A percentile compares a stretch with the other conserved stretches of the same genome.
Conservation (phyloP, 2,888 invertebrate species). For the Allygus modestus region DNA sequence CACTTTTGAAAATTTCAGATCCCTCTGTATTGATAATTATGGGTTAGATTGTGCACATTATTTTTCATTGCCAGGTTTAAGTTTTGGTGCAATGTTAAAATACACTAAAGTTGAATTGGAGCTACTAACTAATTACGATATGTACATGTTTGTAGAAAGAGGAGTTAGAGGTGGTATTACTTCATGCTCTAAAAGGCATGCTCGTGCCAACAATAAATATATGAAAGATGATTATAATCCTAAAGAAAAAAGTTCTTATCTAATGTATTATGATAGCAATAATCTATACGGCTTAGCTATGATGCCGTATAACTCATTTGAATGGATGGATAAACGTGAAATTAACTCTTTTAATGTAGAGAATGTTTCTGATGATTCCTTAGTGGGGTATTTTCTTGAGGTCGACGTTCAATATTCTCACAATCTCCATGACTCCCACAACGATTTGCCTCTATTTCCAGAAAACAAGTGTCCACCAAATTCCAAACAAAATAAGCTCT, state of each 20-base stretch:
- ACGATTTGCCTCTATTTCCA: slow-evolving; percentile 61
- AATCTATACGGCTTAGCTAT: slow-evolving; percentile 63
- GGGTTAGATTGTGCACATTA: slow-evolving; percentile 8
- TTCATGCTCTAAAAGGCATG: slow-evolving; percentile 44
- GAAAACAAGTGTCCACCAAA: slow-evolving; percentile 53
- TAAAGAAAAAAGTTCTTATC: not conserved
- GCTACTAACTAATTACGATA: slow-evolving; percentile 62
- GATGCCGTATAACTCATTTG: slow-evolving; percentile 54
- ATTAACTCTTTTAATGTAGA: slow-evolving; percentile 20
- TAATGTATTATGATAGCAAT: slow-evolving; percentile 55
- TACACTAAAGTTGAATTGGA: slow-evolving; percentile 60
- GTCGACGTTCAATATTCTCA: slow-evolving; percentile 62
- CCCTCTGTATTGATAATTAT: slow-evolving; percentile 56
- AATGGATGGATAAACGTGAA: slow-evolving; percentile 52
- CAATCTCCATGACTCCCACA: slow-evolving; percentile 58
- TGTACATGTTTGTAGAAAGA: slow-evolving; percentile 62
- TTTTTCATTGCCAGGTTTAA: slow-evolving; percentile 59
- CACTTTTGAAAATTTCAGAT: not conserved
- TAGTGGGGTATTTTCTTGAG: slow-evolving; percentile 61
- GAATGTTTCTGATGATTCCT: slow-evolving; percentile 24
- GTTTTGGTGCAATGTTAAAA: slow-evolving; percentile 57
- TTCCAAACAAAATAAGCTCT: slow-evolving; percentile 56
- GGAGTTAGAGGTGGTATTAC: slow-evolving; percentile 63
- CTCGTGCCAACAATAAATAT: slow-evolving; percentile 51
- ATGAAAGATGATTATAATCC: slow-evolving; percentile 46